A percentile compares a stretch with the other conserved stretches of the same genome.
These are phyloP conservation scores for Coecobrya sp. DNA, from an alignment of 2,888 invertebrate genomes.

Conservation along the genomic window DNA sequence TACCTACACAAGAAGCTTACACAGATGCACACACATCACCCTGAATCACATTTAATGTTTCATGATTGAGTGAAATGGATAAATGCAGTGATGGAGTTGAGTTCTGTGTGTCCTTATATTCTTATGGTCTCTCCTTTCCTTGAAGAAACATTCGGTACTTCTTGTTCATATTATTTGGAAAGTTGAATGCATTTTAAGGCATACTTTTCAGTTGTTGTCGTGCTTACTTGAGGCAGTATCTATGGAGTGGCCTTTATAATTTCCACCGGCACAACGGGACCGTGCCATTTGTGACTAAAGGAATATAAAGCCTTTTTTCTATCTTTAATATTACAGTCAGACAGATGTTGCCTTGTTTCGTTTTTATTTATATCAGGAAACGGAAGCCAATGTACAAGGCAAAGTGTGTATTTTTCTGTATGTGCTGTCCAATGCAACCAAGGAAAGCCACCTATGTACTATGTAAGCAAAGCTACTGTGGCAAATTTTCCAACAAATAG, in stretches of 20 bases:
- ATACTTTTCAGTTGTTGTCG: not conserved
- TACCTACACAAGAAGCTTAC: conserved; percentile 43
- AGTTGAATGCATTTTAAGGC: too few species aligned
- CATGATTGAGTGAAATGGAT: conserved; percentile 71
- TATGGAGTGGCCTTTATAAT: conserved; percentile 26
- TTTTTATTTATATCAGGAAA: conserved; percentile 50
- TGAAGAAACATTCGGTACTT: not conserved
- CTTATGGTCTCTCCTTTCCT: not conserved
- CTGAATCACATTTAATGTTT: conserved; percentile 71
- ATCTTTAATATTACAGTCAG: not conserved
- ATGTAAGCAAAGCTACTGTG: not conserved
- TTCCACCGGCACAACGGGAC: not conserved
- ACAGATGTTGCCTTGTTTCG: conserved; percentile 61
- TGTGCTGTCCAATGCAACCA: not conserved
- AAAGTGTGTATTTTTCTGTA: not conserved
- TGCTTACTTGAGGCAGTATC: too few species aligned
- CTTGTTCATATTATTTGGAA: not conserved
- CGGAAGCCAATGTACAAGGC: conserved; percentile 38
- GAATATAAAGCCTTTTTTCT: not conserved
- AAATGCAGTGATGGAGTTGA: conserved; percentile 59
- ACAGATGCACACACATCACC: conserved; percentile 59
- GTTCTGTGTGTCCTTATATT: conserved; percentile 25
- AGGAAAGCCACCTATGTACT: not conserved
- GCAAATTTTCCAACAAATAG: conserved; percentile 37
- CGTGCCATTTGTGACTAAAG: not conserved